phyloP scores from a whole-genome alignment of 2,797 vertebrate genomes.

The Hypotaenidia okinawae region DNA sequence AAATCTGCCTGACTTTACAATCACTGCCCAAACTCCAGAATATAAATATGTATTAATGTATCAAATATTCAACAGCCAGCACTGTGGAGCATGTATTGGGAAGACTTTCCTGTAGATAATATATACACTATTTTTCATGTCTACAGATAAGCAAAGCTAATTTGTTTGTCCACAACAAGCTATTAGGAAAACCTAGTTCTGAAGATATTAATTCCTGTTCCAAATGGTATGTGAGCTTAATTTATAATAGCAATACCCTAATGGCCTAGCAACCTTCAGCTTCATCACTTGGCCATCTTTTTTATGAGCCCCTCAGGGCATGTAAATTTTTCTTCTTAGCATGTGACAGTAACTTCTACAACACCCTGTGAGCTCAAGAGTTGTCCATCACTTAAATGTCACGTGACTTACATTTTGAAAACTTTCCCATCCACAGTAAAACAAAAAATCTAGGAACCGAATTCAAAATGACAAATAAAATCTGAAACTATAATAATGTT shows the following conservation, averaged over 20 bases:
- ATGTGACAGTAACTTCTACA: not conserved
- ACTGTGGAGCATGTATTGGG: not conserved
- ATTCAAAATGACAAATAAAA: not conserved
- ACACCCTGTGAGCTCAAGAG: not conserved
- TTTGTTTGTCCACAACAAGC: not conserved
- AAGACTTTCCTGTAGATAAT: not conserved
- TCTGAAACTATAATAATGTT: not conserved
- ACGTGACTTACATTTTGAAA: not conserved
- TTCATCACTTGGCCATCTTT: not conserved
- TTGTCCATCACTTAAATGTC: not conserved
- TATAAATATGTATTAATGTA: constrained; percentile 45
- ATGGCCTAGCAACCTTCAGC: not conserved
- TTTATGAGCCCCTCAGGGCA: not conserved
- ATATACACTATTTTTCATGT: not conserved
- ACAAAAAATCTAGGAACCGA: not conserved
- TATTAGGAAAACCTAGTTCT: not conserved
- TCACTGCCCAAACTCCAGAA: not conserved
- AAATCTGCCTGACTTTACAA: constrained; percentile 46
- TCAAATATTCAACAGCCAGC: constrained; percentile 30
- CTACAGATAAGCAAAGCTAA: not conserved
- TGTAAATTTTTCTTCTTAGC: not conserved
- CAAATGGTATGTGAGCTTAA: not conserved
- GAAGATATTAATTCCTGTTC: not conserved
- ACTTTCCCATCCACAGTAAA: not conserved
- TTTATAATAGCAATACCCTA: not conserved